Evolutionary conservation across 2,888 invertebrate species (phyloP).

Genomic region (Spisula solida): DNA sequence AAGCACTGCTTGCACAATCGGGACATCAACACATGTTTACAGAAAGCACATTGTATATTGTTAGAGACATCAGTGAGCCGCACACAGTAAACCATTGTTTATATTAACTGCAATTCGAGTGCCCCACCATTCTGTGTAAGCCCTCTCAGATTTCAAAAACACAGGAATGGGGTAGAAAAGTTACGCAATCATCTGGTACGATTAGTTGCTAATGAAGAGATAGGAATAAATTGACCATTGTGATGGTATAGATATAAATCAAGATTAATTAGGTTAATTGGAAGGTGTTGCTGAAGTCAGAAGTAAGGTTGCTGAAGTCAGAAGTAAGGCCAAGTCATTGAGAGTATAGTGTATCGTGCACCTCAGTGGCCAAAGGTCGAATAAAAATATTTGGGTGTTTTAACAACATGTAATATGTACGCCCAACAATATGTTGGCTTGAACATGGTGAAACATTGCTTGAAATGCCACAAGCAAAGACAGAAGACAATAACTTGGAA

Average conservation of each 20-base stretch:
- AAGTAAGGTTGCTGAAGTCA: neutral
- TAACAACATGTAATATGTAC: neutral
- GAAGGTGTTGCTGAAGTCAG: neutral
- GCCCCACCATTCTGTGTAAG: conserved; percentile 35
- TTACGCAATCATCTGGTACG: conserved; percentile 53
- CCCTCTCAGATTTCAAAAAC: conserved; percentile 53
- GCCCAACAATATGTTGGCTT: no score
- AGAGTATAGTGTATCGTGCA: neutral
- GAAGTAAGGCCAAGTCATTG: neutral
- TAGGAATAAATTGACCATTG: conserved; percentile 51
- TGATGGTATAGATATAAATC: conserved; percentile 36
- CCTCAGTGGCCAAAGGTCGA: no score
- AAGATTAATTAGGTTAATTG: conserved; percentile 36
- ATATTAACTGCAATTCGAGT: conserved; percentile 60
- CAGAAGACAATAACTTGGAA: no score
- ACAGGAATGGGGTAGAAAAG: conserved; percentile 39
- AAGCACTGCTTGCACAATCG: conserved; percentile 37
- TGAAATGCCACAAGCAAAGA: no score
- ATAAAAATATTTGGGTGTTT: no score
- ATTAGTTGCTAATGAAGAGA: conserved; percentile 34
- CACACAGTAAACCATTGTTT: conserved; percentile 55
- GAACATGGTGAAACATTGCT: no score
- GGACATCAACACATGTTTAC: conserved; percentile 54
- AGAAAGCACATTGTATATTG: conserved; percentile 55
- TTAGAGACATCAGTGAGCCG: conserved; percentile 54